phyloP scores from a whole-genome alignment of 2,113 vertebrate species.

The Furnarius figulus region DNA sequence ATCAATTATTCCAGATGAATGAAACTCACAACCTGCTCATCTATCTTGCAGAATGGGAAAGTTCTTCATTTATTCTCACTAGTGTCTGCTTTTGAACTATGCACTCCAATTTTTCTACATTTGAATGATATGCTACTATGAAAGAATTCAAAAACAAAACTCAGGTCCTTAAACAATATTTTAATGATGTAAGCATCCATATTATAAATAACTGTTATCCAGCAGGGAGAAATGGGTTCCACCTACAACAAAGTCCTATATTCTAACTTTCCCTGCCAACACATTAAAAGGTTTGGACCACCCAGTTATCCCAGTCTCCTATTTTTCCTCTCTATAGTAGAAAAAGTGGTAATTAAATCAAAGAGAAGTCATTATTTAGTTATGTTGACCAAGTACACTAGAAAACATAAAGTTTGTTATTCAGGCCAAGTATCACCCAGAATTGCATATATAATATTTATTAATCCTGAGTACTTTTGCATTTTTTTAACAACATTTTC shows the following conservation, averaged over 20 bases:
- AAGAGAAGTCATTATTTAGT: background rate
- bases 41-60: background rate
- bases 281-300: background rate
- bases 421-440: background rate
- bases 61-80: slow-evolving; percentile 5
- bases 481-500: background rate
- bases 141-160: background rate
- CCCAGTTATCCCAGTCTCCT: background rate
- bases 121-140: background rate
- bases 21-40: background rate
- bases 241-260: background rate
- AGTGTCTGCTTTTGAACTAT: background rate
- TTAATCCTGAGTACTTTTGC: background rate
- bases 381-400: background rate
- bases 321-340: background rate
- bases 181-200: background rate
- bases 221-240: background rate
- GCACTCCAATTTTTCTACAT: background rate
- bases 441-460: background rate
- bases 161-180: background rate
- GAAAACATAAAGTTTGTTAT: background rate
- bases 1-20: slow-evolving; percentile 53
- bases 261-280: background rate
- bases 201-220: background rate
- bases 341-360: background rate